Conservation (phyloP, 2,888 invertebrate species). For the Platypus cylindrus region DNA sequence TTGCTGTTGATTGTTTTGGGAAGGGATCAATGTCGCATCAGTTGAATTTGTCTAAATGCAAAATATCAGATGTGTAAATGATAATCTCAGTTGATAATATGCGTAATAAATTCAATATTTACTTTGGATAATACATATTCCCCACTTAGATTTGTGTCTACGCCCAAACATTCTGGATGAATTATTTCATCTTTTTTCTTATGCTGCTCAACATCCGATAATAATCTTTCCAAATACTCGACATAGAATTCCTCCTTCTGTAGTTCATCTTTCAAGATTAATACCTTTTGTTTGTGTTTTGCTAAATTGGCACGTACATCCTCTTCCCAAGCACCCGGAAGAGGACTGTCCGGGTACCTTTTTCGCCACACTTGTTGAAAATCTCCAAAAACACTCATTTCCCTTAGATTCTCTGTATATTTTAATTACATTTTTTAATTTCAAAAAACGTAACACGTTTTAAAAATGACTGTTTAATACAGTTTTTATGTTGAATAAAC, state of each 20-base stretch:
- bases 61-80: neutral
- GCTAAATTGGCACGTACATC: constrained; percentile 82
- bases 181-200: constrained; percentile 39
- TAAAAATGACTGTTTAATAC: constrained; percentile 7
- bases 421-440: no score
- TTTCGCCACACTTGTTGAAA: constrained; percentile 86
- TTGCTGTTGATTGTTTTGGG: constrained; percentile 8
- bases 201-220: constrained; percentile 76
- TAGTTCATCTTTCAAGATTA: constrained; percentile 68
- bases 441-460: neutral
- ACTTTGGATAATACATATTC: constrained; percentile 29
- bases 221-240: constrained; percentile 71
- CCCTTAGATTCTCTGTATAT: no score
- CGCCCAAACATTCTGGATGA: constrained; percentile 10
- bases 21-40: constrained; percentile 7
- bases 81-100: neutral
- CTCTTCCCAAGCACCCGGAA: constrained; percentile 87
- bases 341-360: constrained; percentile 79
- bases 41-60: constrained; percentile 6
- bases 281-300: constrained; percentile 79
- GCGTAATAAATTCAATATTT: constrained; percentile 27
- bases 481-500: constrained; percentile 8
- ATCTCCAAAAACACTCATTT: constrained; percentile 80
- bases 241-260: constrained; percentile 86
- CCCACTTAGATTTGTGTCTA: constrained; percentile 24